These are phyloP conservation scores for Eupeodes latifasciatus DNA, from an alignment of 2,888 invertebrate genomes.

Conservation along the genomic window DNA sequence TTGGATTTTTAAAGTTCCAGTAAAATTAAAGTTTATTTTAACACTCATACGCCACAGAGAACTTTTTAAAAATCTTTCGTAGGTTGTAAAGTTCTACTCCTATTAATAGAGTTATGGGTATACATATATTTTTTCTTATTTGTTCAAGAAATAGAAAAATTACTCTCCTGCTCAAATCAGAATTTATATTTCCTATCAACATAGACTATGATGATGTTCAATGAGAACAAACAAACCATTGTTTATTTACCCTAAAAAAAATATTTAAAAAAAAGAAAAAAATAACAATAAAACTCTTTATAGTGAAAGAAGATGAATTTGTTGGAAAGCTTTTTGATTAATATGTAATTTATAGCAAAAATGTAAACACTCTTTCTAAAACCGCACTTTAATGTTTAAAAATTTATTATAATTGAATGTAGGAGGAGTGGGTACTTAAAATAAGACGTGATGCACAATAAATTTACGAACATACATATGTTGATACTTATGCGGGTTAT, in stretches of 20 bases:
- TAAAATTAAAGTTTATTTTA: background rate
- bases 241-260: background rate
- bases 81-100: too few species aligned
- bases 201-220: too few species aligned
- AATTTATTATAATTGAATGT: background rate
- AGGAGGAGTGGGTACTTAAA: too few species aligned
- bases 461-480: too few species aligned
- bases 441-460: too few species aligned
- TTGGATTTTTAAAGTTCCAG: too few species aligned
- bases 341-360: conserved; percentile 1
- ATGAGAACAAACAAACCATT: too few species aligned
- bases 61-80: background rate
- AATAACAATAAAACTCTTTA: background rate
- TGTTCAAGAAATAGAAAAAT: too few species aligned
- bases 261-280: background rate
- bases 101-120: too few species aligned
- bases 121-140: too few species aligned
- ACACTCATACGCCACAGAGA: background rate
- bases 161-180: too few species aligned
- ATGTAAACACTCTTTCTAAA: background rate
- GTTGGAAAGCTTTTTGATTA: conserved; percentile 11
- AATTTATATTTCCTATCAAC: too few species aligned
- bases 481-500: background rate
- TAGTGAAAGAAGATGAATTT: background rate
- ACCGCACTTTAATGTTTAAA: background rate